Evolutionary conservation across 2,797 vertebrate species (phyloP).

Genomic region (Rhinoraja longicauda): DNA sequence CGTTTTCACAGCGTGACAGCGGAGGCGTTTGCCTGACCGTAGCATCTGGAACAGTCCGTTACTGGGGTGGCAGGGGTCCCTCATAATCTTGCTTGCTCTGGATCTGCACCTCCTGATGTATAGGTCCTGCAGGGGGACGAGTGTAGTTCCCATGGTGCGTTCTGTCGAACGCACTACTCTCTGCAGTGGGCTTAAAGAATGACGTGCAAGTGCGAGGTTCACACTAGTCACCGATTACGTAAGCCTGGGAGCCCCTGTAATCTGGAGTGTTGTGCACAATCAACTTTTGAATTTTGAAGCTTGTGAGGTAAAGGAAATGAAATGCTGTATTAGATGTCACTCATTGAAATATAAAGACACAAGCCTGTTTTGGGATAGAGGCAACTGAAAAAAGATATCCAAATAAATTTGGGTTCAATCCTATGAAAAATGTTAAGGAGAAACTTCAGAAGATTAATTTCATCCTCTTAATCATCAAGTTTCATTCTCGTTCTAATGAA

Average conservation of each 20-base stretch:
- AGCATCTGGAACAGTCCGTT: no score
- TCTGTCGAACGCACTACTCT: no score
- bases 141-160: no score
- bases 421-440: not conserved
- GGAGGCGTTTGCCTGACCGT: no score
- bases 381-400: not conserved
- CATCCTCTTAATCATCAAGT: not conserved
- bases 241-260: not conserved
- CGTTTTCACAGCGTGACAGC: no score
- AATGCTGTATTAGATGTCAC: not conserved
- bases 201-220: no score
- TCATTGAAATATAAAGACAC: not conserved
- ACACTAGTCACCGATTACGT: no score
- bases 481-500: not conserved
- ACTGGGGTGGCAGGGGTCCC: no score
- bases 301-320: not conserved
- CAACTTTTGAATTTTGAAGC: not conserved
- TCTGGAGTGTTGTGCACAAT: not conserved
- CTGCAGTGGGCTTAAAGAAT: no score
- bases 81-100: no score
- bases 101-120: no score
- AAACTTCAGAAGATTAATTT: not conserved
- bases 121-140: no score
- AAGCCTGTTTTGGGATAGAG: not conserved
- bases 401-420: not conserved